These are phyloP conservation scores for Pollenia labialis DNA, from an alignment of 2,888 invertebrate species.

Conservation along the genomic window DNA sequence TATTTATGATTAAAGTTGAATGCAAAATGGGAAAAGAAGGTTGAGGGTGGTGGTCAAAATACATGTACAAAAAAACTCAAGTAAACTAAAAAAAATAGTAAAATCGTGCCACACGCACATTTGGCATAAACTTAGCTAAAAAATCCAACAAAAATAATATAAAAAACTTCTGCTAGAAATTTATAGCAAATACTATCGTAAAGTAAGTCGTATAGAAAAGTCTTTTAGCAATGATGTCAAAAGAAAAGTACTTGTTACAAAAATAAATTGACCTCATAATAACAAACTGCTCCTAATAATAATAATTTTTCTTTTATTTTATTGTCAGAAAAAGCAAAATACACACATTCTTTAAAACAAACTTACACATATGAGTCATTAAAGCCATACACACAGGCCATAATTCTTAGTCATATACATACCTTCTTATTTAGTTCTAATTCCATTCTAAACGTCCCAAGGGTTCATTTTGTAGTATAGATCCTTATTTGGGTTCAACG, in stretches of 20 bases:
- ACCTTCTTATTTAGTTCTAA: no score
- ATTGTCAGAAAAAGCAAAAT: background rate
- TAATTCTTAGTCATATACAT: no score
- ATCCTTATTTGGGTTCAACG: no score
- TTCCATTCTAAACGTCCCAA: no score
- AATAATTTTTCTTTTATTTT: conserved; percentile 21
- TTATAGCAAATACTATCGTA: background rate
- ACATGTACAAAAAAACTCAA: conserved; percentile 11
- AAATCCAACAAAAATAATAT: conserved; percentile 6
- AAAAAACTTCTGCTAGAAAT: background rate
- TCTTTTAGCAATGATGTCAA: conserved; percentile 30
- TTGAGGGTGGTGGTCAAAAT: conserved; percentile 1
- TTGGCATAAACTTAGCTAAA: conserved; percentile 40
- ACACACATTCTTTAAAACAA: no score
- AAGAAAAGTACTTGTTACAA: conserved; percentile 35
- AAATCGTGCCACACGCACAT: conserved; percentile 59
- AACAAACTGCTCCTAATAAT: conserved; percentile 20
- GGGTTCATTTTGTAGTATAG: no score
- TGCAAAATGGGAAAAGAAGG: background rate
- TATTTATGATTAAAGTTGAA: conserved; percentile 32
- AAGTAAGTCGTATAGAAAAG: background rate
- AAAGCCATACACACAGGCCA: no score
- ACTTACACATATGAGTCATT: no score
- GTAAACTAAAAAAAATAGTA: conserved; percentile 2
- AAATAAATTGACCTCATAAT: conserved; percentile 49